A percentile compares a stretch with the other conserved stretches of the same genome.
Evolutionary conservation across 2,113 vertebrate species (phyloP).

Genomic region (Gasterosteus aculeatus): DNA sequence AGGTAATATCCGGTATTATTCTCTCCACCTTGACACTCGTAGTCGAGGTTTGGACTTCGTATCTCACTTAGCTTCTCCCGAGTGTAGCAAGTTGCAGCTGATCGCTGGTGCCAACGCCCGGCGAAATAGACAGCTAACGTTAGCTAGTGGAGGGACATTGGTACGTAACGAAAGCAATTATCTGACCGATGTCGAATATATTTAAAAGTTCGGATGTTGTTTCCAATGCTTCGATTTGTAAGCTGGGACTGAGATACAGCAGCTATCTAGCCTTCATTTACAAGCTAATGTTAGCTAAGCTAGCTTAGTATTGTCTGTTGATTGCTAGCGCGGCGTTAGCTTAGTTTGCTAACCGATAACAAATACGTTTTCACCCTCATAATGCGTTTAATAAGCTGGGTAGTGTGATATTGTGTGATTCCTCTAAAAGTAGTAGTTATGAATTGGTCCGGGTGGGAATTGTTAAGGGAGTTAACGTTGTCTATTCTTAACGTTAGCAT

Average conservation of each 20-base stretch:
- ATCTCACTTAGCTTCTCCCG: constrained; percentile 8
- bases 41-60: constrained; percentile 5
- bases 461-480: not conserved
- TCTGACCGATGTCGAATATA: accelerated
- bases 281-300: constrained; percentile 31
- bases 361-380: not conserved
- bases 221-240: not conserved
- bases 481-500: constrained; percentile 44
- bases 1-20: not conserved
- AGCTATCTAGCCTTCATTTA: not conserved
- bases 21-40: constrained; percentile 3
- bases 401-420: accelerated
- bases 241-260: not conserved
- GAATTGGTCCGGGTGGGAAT: not conserved
- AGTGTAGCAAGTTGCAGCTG: constrained; percentile 52
- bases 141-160: constrained; percentile 22
- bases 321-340: constrained; percentile 35
- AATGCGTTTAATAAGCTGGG: not conserved
- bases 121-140: constrained; percentile 52
- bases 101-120: constrained; percentile 78
- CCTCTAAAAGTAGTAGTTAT: not conserved
- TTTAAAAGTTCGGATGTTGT: no score
- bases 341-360: constrained; percentile 11
- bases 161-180: constrained; percentile 29
- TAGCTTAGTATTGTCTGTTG: constrained; percentile 42